Base-by-base conservation (phyloP, 2,113 vertebrate species). In the Piaya cayana region DNA sequence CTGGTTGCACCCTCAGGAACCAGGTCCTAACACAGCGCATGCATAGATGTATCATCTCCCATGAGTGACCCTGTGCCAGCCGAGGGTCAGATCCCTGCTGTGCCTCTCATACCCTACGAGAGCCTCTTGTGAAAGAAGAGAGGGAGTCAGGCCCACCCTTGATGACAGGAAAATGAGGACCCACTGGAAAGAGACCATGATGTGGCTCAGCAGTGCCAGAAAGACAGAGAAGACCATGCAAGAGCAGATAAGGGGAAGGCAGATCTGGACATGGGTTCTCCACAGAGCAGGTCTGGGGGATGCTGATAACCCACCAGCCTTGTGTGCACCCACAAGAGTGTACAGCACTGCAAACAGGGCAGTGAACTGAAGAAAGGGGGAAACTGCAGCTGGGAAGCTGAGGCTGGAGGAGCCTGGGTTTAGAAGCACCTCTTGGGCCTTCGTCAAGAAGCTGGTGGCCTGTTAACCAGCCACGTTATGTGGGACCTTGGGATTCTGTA, bases 331-430 rank as follows among this genome's bases (percentile, higher is more conserved):
- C 60, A 26, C 17, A 45, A 30, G 36, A 75, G 5, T 8, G 9
- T 9, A 34, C 0, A 1, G 12, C 21, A 7, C n/a, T 39, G 21
- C 9, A 68, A 50, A 37, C 4, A 30, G 42, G 34, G 4, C 60
- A 29, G 1, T 49, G 39, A 49, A 7, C 6, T 37, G 34, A 68
- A 37, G 55, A 37, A 68, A 37, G 15, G 9, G 23, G 17, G 23
- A 4, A 88, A 79, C 37, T 13, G 30, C 14, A 65, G 5, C 12
- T 43, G 49, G 26, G 34, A 27, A 83, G 20, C 21, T 49, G 52
- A 67, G 30, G 17, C 7, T 86, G 69, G 52, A 82, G 58, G 14
- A 59, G 2, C 15, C 3, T 36, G 45, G 12, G 26, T 88, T 68
- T 26, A 49, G 80, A 55, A 5, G 5, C 19, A n/a, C 15, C 12